Evolutionary conservation across 2,888 invertebrate species (phyloP).

Genomic region (Brenthis hecate): DNA sequence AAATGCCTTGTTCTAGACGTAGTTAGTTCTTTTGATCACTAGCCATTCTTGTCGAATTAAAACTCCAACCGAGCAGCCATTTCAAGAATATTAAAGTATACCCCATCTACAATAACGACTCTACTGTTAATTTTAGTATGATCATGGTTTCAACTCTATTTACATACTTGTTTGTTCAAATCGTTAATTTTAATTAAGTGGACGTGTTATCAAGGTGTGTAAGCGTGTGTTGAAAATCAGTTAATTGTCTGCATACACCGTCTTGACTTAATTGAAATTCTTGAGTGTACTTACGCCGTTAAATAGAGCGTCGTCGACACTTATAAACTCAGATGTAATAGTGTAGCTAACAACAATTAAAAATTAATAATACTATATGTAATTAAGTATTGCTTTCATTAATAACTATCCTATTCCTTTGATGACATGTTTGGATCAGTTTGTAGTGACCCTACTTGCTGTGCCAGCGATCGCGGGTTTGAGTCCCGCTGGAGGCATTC

Average conservation of each 20-base stretch:
- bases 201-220: slow-evolving; percentile 53
- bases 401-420: no score
- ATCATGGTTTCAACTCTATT: slow-evolving; percentile 56
- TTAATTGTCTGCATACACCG: slow-evolving; percentile 42
- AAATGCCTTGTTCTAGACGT: slow-evolving; percentile 75
- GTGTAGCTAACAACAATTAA: slow-evolving; percentile 2
- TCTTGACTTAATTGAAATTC: slow-evolving; percentile 54
- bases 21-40: slow-evolving; percentile 81
- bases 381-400: background rate
- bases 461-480: no score
- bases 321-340: slow-evolving; percentile 25
- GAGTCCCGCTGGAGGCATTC: no score
- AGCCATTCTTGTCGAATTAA: slow-evolving; percentile 76
- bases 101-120: slow-evolving; percentile 70
- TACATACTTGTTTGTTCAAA: slow-evolving; percentile 56
- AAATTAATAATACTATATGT: background rate
- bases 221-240: slow-evolving; percentile 44
- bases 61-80: slow-evolving; percentile 68
- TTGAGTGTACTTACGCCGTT: slow-evolving; percentile 39
- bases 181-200: slow-evolving; percentile 67
- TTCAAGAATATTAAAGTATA: slow-evolving; percentile 76
- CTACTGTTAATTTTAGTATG: slow-evolving; percentile 74
- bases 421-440: no score
- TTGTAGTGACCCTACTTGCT: no score
- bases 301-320: slow-evolving; percentile 24